Evolutionary conservation across 1,140 invertebrate species (phyloP).

Genomic region (Chlorops oryzae): DNA sequence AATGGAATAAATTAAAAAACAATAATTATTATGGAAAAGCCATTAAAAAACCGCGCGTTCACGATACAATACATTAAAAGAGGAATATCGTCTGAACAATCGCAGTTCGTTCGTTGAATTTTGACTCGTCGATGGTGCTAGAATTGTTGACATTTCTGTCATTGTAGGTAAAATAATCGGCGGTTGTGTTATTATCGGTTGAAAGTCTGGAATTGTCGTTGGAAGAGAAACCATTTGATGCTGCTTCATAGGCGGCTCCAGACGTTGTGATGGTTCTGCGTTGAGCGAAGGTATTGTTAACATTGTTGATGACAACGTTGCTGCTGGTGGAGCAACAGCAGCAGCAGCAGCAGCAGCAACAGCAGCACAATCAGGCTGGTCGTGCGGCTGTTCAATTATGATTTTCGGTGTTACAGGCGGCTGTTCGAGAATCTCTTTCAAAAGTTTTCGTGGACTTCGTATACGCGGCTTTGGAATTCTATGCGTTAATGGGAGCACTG

Average conservation of each 20-base stretch:
- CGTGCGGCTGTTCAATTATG: too few species aligned
- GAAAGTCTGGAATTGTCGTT: background rate
- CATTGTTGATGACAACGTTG: conserved; percentile 9
- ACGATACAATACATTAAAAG: conserved; percentile 49
- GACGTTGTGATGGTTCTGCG: conserved; percentile 12
- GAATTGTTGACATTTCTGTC: too few species aligned
- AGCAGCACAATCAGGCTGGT: too few species aligned
- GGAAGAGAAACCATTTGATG: conserved; percentile 5
- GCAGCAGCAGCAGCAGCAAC: background rate
- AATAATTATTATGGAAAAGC: background rate
- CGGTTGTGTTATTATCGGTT: background rate
- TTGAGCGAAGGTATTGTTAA: too few species aligned
- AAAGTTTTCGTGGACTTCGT: too few species aligned
- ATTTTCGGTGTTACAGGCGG: too few species aligned
- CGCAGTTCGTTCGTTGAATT: conserved; percentile 42
- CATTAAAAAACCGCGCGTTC: conserved; percentile 22
- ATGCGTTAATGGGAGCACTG: too few species aligned
- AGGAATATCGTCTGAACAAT: conserved; percentile 46
- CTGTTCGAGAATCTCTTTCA: too few species aligned
- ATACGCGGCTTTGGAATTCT: too few species aligned
- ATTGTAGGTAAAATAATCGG: too few species aligned
- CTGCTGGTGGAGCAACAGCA: background rate
- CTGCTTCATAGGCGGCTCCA: conserved; percentile 13
- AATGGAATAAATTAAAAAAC: background rate
- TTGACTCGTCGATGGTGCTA: conserved; percentile 18